Percentiles rank a stretch among this genome's conserved stretches.
phyloP scores from a whole-genome alignment of 2,113 vertebrate genomes.

The Tympanuchus pallidicinctus region DNA sequence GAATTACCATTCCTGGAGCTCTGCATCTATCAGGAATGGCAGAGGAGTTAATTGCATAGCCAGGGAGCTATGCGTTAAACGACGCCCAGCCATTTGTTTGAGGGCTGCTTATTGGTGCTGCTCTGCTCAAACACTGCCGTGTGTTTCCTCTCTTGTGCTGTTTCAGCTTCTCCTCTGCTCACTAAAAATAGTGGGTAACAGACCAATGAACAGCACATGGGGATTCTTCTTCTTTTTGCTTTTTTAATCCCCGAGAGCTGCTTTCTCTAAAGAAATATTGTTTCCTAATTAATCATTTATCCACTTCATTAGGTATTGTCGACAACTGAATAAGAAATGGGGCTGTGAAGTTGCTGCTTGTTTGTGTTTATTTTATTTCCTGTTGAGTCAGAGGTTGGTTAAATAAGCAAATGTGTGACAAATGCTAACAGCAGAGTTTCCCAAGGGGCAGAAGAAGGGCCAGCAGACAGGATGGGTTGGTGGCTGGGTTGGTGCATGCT shows the following conservation, averaged over 20 bases:
- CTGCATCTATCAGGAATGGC: not conserved
- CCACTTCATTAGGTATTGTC: conserved; percentile 53
- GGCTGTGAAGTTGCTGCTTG: not conserved
- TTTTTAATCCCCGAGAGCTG: not conserved
- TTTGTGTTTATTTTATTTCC: not conserved
- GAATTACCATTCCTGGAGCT: not conserved
- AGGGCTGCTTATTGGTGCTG: not conserved
- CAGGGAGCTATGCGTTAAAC: not conserved
- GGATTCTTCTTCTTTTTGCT: not conserved
- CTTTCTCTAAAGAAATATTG: conserved; percentile 38
- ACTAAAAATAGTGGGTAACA: not conserved
- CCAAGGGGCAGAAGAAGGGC: fast-evolving
- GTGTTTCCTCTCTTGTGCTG: not conserved
- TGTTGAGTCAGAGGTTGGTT: not conserved
- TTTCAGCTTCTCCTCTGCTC: not conserved
- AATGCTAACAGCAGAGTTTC: fast-evolving
- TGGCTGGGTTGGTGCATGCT: not conserved
- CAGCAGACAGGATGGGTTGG: fast-evolving
- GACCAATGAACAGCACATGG: not conserved
- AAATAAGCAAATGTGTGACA: not conserved
- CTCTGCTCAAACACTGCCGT: not conserved
- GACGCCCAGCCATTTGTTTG: not conserved
- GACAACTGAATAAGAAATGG: not conserved
- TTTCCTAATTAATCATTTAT: conserved; percentile 67
- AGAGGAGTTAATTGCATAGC: not conserved